Evolutionary conservation across 2,113 vertebrate species (phyloP).

Genomic region (Colossoma macropomum): DNA sequence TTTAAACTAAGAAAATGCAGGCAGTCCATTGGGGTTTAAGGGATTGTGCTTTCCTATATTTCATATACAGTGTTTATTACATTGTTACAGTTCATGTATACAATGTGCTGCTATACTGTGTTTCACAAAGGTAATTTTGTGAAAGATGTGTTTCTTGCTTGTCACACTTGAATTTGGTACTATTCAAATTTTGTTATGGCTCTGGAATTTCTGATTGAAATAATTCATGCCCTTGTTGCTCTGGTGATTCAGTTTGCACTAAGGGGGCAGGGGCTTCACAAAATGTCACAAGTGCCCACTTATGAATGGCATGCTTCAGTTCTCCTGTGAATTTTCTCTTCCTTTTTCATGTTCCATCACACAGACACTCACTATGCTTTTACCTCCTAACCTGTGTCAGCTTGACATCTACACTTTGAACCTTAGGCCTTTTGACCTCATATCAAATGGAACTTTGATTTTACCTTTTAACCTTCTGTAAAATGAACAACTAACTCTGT

Average conservation of each 20-base stretch:
- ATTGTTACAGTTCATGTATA: background rate
- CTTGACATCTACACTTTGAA: background rate
- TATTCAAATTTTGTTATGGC: too few relatives aligned
- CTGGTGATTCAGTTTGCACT: background rate
- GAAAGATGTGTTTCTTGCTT: background rate
- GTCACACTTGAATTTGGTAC: background rate
- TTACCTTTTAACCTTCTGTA: constrained; percentile 40
- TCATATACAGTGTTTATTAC: too few relatives aligned
- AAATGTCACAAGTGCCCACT: background rate
- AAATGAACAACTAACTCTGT: background rate
- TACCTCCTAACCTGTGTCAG: background rate
- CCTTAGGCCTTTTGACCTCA: constrained; percentile 6
- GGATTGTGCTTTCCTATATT: too few relatives aligned
- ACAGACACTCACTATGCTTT: background rate
- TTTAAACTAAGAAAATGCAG: too few relatives aligned
- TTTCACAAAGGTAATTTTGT: background rate
- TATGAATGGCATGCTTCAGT: background rate
- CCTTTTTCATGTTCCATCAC: background rate
- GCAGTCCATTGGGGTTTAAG: too few relatives aligned
- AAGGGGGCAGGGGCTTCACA: background rate
- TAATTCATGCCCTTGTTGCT: background rate
- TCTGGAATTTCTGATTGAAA: too few relatives aligned
- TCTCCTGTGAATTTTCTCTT: background rate
- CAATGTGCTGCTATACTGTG: background rate
- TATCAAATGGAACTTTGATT: constrained; percentile 1